Conservation (phyloP, 2,888 invertebrate species). For the Brenthis ino region DNA sequence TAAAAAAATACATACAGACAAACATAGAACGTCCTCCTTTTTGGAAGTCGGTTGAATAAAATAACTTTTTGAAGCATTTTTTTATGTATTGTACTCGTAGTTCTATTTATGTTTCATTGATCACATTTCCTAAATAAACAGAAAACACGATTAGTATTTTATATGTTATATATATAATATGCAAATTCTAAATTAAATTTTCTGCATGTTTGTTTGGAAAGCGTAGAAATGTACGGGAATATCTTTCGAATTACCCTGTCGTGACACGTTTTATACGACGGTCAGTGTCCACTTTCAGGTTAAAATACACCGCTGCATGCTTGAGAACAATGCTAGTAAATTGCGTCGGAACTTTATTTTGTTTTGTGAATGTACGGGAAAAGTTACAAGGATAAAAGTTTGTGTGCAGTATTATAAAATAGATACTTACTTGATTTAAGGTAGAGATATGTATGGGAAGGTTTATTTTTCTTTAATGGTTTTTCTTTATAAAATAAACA, state of each 20-base stretch:
- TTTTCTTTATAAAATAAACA: too few species aligned
- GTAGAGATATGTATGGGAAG: too few species aligned
- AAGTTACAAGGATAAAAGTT: constrained; percentile 14
- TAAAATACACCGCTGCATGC: constrained; percentile 34
- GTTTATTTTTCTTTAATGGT: too few species aligned
- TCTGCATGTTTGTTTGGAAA: constrained; percentile 12
- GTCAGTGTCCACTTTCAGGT: constrained; percentile 30
- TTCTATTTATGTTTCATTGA: too few species aligned
- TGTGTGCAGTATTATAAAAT: constrained; percentile 1
- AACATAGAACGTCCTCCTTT: too few species aligned
- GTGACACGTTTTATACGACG: constrained; percentile 32
- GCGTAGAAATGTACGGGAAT: constrained; percentile 21
- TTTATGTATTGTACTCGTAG: too few species aligned
- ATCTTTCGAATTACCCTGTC: constrained; percentile 31
- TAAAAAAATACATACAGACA: too few species aligned
- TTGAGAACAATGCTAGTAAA: constrained; percentile 34
- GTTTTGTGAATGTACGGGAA: constrained; percentile 17
- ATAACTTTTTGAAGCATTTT: too few species aligned
- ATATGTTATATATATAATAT: too few species aligned
- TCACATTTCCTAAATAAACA: too few species aligned
- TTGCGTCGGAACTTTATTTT: constrained; percentile 29
- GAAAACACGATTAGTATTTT: too few species aligned
- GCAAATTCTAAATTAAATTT: not conserved
- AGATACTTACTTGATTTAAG: not conserved
- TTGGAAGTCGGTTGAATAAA: too few species aligned